Percentiles rank a stretch among this genome's conserved stretches.
These are phyloP conservation scores for Anarhynchus alexandrinus DNA, from an alignment of 2,113 vertebrate genomes.

Conservation along the genomic window DNA sequence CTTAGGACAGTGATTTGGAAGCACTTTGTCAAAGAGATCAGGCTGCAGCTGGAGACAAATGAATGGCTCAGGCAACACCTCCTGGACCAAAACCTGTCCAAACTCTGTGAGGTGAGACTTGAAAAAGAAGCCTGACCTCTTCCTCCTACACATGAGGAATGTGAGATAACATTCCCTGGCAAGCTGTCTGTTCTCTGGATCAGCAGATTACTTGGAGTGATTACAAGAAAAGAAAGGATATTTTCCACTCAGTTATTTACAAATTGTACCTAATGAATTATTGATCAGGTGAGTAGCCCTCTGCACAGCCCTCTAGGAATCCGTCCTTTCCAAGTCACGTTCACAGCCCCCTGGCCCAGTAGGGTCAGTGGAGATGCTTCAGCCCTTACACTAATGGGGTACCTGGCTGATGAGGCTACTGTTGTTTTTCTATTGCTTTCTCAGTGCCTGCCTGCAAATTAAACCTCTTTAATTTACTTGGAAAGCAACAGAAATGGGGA, in stretches of 20 bases:
- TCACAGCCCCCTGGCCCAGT: not conserved
- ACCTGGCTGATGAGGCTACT: not conserved
- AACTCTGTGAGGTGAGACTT: not conserved
- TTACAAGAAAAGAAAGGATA: constrained; percentile 39
- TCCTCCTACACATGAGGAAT: not conserved
- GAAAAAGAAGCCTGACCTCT: not conserved
- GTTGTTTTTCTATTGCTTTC: not conserved
- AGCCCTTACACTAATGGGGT: not conserved
- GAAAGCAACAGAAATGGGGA: not conserved
- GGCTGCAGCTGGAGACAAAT: not conserved
- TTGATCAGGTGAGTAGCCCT: not conserved
- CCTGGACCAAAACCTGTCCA: not conserved
- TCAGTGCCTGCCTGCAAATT: not conserved
- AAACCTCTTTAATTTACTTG: not conserved
- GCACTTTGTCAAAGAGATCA: not conserved
- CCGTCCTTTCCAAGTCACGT: not conserved
- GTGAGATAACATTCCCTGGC: not conserved
- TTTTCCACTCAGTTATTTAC: constrained; percentile 46
- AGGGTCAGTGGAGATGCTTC: not conserved
- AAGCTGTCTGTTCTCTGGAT: constrained; percentile 2
- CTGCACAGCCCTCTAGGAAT: not conserved
- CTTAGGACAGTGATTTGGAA: not conserved
- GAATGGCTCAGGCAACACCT: not conserved
- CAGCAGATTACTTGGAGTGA: constrained; percentile 40
- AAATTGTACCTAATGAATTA: constrained; percentile 42